These are phyloP conservation scores for Hippolais icterina DNA, from an alignment of 2,113 vertebrate species.

Conservation along the genomic window DNA sequence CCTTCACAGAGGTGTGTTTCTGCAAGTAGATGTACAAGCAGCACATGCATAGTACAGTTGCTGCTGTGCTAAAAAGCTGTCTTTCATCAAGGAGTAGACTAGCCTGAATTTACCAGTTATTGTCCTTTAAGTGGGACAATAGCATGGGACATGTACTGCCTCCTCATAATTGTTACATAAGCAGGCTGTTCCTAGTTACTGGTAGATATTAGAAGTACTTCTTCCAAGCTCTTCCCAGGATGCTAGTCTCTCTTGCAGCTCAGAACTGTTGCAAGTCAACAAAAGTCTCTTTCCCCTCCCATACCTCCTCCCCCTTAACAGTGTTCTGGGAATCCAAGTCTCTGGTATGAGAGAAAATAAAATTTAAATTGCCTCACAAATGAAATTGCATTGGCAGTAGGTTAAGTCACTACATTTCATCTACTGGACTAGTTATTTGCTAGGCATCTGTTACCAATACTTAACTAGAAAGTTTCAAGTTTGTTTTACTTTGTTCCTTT, in stretches of 20 bases:
- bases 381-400: not conserved
- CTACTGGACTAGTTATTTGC: not conserved
- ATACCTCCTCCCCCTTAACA: accelerated
- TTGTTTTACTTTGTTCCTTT: not conserved
- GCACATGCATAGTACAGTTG: not conserved
- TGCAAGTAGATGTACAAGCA: not conserved
- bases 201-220: not conserved
- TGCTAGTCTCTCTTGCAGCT: not conserved
- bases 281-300: not conserved
- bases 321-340: not conserved
- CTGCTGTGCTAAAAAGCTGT: not conserved
- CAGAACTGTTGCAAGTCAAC: not conserved
- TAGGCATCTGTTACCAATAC: not conserved
- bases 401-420: not conserved
- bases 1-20: not conserved
- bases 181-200: not conserved
- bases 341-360: not conserved
- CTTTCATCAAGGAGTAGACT: not conserved
- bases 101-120: not conserved
- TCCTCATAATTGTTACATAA: not conserved
- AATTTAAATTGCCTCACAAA: not conserved
- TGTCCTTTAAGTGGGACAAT: too few relatives aligned
- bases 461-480: not conserved
- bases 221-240: not conserved
- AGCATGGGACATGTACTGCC: accelerated